Conservation (phyloP, 1,140 invertebrate genomes). For the Cecropterus lyciades region DNA sequence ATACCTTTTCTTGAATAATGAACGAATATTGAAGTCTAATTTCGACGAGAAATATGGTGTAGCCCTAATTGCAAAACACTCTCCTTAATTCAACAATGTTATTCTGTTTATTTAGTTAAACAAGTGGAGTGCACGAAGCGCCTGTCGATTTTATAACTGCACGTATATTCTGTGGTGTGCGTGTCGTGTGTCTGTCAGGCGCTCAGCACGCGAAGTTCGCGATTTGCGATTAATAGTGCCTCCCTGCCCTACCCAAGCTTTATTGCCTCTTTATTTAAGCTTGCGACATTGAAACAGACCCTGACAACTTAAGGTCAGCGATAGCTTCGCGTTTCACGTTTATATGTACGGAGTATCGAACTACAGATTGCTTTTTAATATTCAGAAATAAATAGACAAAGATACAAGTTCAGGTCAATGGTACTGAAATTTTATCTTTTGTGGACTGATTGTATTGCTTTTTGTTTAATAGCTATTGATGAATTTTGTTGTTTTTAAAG, state of each 20-base stretch:
- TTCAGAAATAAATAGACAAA: not conserved
- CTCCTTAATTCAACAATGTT: not conserved
- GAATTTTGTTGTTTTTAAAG: too few species aligned
- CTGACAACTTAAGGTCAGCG: constrained; percentile 58
- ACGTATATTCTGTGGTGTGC: constrained; percentile 50
- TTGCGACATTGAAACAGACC: constrained; percentile 49
- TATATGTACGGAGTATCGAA: not conserved
- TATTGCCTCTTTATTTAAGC: constrained; percentile 64
- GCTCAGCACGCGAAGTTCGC: constrained; percentile 71
- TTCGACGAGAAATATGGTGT: too few species aligned
- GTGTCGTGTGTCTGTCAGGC: constrained; percentile 60
- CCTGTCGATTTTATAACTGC: constrained; percentile 58
- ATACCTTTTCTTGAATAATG: too few species aligned
- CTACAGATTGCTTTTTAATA: not conserved
- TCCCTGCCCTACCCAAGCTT: constrained; percentile 55
- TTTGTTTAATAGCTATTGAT: too few species aligned
- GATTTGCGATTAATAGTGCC: constrained; percentile 61
- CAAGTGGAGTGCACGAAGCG: constrained; percentile 39
- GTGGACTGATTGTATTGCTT: too few species aligned
- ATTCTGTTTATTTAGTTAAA: constrained; percentile 4
- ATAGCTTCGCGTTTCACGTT: constrained; percentile 25
- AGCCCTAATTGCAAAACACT: too few species aligned
- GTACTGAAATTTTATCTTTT: too few species aligned
- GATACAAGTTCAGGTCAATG: too few species aligned
- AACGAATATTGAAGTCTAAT: too few species aligned